A percentile compares a stretch with the other conserved stretches of the same genome.
Conservation (phyloP, 2,888 invertebrate species). For the Dyspetes luteomarginatus region DNA sequence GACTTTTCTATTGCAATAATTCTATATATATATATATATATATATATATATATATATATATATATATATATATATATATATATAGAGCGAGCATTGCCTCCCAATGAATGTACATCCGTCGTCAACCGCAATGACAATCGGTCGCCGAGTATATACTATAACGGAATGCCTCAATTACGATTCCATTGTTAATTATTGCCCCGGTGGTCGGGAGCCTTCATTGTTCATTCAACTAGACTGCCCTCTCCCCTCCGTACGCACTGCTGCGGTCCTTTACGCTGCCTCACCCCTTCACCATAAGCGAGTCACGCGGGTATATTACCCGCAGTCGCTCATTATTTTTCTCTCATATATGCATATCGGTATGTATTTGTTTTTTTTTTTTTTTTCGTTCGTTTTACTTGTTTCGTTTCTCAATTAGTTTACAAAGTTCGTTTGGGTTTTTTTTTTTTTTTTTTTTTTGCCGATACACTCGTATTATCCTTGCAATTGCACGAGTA, state of each 20-base stretch:
- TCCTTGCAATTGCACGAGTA: slow-evolving; percentile 1
- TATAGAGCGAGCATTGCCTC: slow-evolving; percentile 29
- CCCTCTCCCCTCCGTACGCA: slow-evolving; percentile 10
- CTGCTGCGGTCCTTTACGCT: background rate
- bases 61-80: background rate
- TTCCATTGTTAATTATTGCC: slow-evolving; percentile 78
- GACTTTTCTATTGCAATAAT: too few relatives aligned
- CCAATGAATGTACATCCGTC: slow-evolving; percentile 60
- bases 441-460: slow-evolving; percentile 7
- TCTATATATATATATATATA: background rate
- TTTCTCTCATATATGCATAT: background rate
- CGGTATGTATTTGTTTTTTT: background rate
- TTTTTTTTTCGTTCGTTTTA: background rate
- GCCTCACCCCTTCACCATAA: background rate
- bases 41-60: background rate
- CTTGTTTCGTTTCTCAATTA: slow-evolving; percentile 7
- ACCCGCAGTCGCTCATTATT: background rate
- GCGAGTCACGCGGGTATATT: background rate
- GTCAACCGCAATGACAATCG: slow-evolving; percentile 67
- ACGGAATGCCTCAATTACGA: slow-evolving; percentile 77
- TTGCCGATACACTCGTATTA: background rate
- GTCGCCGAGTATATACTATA: slow-evolving; percentile 65
- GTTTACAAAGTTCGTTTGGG: slow-evolving; percentile 12
- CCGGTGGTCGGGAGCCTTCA: slow-evolving; percentile 69
- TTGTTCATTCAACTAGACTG: slow-evolving; percentile 63